Evolutionary conservation across 2,113 vertebrate genomes (phyloP).

Genomic region (Spheniscus mendiculus): DNA sequence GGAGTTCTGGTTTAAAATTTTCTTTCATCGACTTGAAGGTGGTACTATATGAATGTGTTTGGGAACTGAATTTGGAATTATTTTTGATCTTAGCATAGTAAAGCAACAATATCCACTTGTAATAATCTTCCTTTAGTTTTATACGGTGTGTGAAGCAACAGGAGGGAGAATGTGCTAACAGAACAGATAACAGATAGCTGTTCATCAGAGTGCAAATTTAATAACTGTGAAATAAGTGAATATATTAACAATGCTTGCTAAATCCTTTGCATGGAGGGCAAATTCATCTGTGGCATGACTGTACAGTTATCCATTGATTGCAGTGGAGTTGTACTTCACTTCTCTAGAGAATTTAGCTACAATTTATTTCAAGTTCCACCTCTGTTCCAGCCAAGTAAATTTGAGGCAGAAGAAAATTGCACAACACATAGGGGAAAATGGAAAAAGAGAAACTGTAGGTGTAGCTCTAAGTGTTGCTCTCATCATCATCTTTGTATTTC

Average conservation of each 20-base stretch:
- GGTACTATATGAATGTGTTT: neutral
- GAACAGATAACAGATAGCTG: neutral
- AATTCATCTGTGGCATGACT: neutral
- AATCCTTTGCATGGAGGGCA: neutral
- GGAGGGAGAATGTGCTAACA: neutral
- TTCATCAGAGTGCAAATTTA: neutral
- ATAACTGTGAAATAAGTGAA: conserved; percentile 3
- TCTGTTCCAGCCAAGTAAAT: neutral
- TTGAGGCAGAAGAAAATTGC: neutral
- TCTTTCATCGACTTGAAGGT: neutral
- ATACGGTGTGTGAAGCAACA: neutral
- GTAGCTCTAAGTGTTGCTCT: conserved; percentile 15
- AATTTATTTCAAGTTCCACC: neutral
- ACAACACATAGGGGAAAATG: neutral
- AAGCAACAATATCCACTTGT: neutral
- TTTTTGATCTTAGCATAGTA: neutral
- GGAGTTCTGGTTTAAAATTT: neutral
- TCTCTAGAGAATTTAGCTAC: neutral
- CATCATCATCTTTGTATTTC: conserved; percentile 16
- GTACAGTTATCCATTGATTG: neutral
- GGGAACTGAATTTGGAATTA: neutral
- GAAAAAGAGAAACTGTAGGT: neutral
- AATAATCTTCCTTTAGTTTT: neutral
- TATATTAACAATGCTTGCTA: neutral
- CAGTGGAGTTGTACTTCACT: neutral